Base-by-base conservation (phyloP, 2,797 vertebrate species). In the Peromyscus eremicus region DNA sequence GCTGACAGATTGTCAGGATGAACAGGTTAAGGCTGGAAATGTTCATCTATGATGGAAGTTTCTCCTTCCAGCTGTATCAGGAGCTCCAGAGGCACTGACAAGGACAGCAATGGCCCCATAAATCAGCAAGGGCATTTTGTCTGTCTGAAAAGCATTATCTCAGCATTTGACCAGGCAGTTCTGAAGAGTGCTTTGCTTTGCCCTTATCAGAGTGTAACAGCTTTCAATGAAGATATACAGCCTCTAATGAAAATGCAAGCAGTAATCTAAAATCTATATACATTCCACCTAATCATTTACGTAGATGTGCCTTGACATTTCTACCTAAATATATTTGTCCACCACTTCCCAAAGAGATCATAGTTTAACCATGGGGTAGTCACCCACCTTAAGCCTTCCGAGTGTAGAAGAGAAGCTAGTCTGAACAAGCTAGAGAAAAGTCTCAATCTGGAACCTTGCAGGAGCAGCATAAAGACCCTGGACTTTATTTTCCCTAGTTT, bases 71-170 rank as follows among this genome's bases (percentile, higher is more conserved):
- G 93, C 1, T 6, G 80, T 97, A 97, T 98, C 97, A 77, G 97
- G 92, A 96, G 96, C 96, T 97, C 92, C 97, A 98, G 98, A 97
- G 93, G 93, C 97, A 96, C 97, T 93, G 97, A 98, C 97, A 98
- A 98, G 98, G 98, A 98, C 96, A 92, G 97, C 95, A 91, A 88
- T 83, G 95, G 97, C 96, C 98, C 97, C 98, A 98, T 98, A 98
- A 98, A 98, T 98, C 98, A 98, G 96, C 32, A 95, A 97, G 97
- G 97, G 97, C 95, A 98, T 98, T 98, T 97, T 97, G 96, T 98
- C 95, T 98, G 73, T 97, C 98, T 98, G 98, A 98, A 98, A 98
- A 98, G 92, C 98, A 97, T 98, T 98, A 98, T 98, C 98, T 98
- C 88, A 37, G 94, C 94, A 52, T 98, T 98, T 84, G 96, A 98